These are phyloP conservation scores for Oncorhynchus masou DNA, from an alignment of 2,113 vertebrate species.

Conservation along the genomic window DNA sequence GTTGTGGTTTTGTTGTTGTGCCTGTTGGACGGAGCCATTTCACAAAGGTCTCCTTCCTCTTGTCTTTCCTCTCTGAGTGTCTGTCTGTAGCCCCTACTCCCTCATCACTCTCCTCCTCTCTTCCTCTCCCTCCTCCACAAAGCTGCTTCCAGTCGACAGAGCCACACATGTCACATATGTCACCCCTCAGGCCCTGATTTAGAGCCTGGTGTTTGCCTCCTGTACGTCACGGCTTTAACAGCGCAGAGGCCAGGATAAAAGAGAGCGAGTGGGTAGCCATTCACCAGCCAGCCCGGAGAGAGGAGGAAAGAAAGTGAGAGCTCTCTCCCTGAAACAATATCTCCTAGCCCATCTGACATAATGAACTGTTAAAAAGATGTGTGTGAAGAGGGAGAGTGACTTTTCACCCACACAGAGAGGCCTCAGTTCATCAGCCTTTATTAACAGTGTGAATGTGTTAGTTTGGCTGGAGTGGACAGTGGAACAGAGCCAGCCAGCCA, in stretches of 20 bases:
- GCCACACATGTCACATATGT: conserved; percentile 64
- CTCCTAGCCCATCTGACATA: conserved; percentile 48
- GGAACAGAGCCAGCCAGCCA: conserved; percentile 61
- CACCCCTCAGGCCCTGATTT: conserved; percentile 62
- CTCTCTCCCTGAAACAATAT: conserved; percentile 38
- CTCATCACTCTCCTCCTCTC: conserved; percentile 36
- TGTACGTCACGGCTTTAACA: conserved; percentile 53
- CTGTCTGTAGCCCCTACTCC: conserved; percentile 45
- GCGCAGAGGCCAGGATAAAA: conserved; percentile 57
- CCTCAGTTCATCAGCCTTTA: conserved; percentile 66
- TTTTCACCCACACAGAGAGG: conserved; percentile 64
- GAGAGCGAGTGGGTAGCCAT: conserved; percentile 54
- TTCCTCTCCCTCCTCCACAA: conserved; percentile 50
- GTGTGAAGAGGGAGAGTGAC: conserved; percentile 47
- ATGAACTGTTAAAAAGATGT: conserved; percentile 46
- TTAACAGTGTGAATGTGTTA: conserved; percentile 62
- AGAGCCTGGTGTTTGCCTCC: conserved; percentile 52
- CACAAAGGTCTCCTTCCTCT: conserved; percentile 71
- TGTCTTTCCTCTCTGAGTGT: conserved; percentile 67
- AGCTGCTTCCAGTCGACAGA: conserved; percentile 67
- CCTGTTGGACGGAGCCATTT: conserved; percentile 55
- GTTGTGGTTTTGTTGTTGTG: conserved; percentile 67
- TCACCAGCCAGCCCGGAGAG: conserved; percentile 34
- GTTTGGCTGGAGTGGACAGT: conserved; percentile 64
- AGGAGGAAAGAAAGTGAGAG: conserved; percentile 51